These are phyloP conservation scores for Dilophus febrilis DNA, from an alignment of 2,888 invertebrate species.

Conservation along the genomic window DNA sequence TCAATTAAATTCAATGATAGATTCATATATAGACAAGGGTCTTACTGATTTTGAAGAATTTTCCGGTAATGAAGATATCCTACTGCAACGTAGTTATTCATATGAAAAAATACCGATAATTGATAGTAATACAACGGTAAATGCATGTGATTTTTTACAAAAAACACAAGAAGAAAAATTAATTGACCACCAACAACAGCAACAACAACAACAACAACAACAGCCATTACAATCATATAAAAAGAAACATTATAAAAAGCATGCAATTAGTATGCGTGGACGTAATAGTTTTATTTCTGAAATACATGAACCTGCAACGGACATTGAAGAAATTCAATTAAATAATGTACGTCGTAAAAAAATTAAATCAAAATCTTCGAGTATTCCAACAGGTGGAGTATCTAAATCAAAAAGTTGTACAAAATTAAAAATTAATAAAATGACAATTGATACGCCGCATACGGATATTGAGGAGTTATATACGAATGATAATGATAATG, in stretches of 20 bases:
- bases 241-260: no score
- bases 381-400: background rate
- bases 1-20: slow-evolving; percentile 19
- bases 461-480: slow-evolving; percentile 20
- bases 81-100: slow-evolving; percentile 7
- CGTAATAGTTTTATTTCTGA: slow-evolving; percentile 13
- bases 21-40: slow-evolving; percentile 16
- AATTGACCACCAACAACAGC: no score
- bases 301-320: slow-evolving; percentile 27
- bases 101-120: slow-evolving; percentile 14
- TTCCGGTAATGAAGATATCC: slow-evolving; percentile 25
- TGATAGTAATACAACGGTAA: slow-evolving; percentile 16
- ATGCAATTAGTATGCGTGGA: no score
- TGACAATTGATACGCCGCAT: slow-evolving; percentile 2
- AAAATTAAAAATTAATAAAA: background rate
- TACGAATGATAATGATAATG: slow-evolving; percentile 4
- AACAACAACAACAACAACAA: no score
- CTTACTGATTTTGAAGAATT: slow-evolving; percentile 27
- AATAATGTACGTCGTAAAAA: slow-evolving; percentile 24
- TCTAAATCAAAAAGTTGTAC: slow-evolving; percentile 13
- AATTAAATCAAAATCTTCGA: slow-evolving; percentile 18
- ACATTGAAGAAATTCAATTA: slow-evolving; percentile 30
- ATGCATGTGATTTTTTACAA: no score
- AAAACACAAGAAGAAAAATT: no score
- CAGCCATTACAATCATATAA: no score